Evolutionary conservation across 2,888 invertebrate species (phyloP).

Genomic region (Scaptomyza reducta): DNA sequence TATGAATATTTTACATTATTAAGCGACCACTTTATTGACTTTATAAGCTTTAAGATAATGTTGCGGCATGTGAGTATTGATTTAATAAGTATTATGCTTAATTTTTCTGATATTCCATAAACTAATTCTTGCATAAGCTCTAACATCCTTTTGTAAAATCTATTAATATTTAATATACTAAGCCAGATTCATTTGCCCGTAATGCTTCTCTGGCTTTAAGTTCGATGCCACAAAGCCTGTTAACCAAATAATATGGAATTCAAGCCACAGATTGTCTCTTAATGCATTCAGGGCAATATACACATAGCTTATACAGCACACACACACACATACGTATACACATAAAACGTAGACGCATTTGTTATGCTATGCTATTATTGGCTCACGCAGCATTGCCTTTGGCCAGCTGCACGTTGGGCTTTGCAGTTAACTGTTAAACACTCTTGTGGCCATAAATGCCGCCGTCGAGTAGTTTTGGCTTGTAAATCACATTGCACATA

Average conservation of each 20-base stretch:
- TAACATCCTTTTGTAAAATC: neutral
- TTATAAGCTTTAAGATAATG: neutral
- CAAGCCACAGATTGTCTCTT: constrained; percentile 7
- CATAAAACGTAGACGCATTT: constrained; percentile 7
- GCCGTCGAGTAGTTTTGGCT: constrained; percentile 38
- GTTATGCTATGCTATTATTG: constrained; percentile 27
- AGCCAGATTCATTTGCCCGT: neutral
- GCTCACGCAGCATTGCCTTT: constrained; percentile 16
- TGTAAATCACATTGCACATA: constrained; percentile 75
- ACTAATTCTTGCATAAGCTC: neutral
- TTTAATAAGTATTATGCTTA: too few species aligned
- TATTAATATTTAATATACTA: neutral
- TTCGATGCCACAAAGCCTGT: neutral
- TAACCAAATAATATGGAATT: constrained; percentile 14
- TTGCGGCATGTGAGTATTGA: too few species aligned
- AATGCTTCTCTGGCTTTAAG: neutral
- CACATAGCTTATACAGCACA: neutral
- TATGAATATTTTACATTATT: neutral
- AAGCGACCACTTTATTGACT: neutral
- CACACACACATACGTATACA: too few species aligned
- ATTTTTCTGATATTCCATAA: too few species aligned
- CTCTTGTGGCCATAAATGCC: constrained; percentile 49
- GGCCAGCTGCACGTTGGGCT: constrained; percentile 24
- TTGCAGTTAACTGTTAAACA: constrained; percentile 50
- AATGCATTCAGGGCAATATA: neutral